These are phyloP conservation scores for human DNA, from an alignment of 2,113 vertebrate species.

Conservation along the genomic window DNA sequence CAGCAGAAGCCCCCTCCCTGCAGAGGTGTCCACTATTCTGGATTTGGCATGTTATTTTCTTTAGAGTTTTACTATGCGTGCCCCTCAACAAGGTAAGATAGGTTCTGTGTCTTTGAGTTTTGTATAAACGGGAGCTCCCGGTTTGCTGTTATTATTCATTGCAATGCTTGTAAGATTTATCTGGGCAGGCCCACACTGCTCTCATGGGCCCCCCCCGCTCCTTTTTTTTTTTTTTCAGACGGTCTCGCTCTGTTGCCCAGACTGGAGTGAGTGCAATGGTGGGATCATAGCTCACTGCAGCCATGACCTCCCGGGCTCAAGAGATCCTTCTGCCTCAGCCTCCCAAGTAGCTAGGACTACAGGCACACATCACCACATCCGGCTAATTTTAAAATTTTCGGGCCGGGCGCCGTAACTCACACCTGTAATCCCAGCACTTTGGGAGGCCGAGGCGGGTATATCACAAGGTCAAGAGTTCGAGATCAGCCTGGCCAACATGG, in stretches of 20 bases:
- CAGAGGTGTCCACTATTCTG: background rate
- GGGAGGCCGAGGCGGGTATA: no score
- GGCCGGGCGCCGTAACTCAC: background rate
- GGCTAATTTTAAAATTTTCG: background rate
- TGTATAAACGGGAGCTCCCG: background rate
- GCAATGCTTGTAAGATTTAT: rapidly evolving
- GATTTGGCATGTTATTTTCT: background rate
- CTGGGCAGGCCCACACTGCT: background rate
- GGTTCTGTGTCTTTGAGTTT: background rate
- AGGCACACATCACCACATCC: background rate
- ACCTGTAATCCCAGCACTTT: no score
- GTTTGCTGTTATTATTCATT: rapidly evolving
- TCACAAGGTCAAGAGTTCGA: no score
- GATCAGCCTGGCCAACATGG: no score
- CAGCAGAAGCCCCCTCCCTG: rapidly evolving
- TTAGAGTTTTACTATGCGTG: background rate
- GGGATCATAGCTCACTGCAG: background rate
- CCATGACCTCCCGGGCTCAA: background rate
- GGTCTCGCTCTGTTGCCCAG: background rate
- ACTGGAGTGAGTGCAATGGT: background rate
- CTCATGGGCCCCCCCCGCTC: no score
- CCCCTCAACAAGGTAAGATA: background rate
- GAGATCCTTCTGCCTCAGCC: background rate
- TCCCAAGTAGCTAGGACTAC: background rate
- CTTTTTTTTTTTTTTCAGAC: background rate